Evolutionary conservation across 1,140 invertebrate species (phyloP), one percentile per base, ranked within the genome.

Genomic region (Harlomillsia oculata): DNA sequence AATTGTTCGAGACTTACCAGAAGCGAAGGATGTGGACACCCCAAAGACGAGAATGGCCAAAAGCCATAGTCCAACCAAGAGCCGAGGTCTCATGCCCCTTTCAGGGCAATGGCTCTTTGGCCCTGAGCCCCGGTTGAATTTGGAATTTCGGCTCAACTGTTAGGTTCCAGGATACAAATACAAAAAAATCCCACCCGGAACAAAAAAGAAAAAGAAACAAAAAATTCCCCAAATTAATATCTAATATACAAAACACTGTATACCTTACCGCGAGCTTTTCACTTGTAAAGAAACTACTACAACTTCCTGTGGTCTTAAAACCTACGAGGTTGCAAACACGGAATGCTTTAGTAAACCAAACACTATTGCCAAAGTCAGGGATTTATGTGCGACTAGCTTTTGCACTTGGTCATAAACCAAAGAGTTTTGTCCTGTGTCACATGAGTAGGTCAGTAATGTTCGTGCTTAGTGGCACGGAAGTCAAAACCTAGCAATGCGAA

Each of bases 21-120:
- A 37, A 49, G 62, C 62, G 30, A 52, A 53, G 23, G 62, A 57
- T 13, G 52, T 51, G 52, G 62, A 48, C 49, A 64, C 62, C 23
- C 50, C 62, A 59, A 60, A 60, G 53, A 64, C 51, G 40, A 64
- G 56, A 32, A 60, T 64, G 62, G 62, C 62, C 29, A 64, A 54
- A 49, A 64, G 62, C 62, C 62, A 64, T 32, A 61, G 51, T 59
- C 41, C 51, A 43, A 56, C 26, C 55, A 58, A 64, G 55, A 61
- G 48, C 51, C 59, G 29, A 23, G 62, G 62, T 60, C 59, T 57
- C 62, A 64, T 64, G 62, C 62, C 62, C 58, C 54, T 36, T 37
- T 50, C 40, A 53, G 51, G 53, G 56, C 46, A 60, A 44, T 32
- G 37, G 51, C 37, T 54, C 52, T 46, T 34, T 46, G 43, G 57